Evolutionary conservation across 2,797 vertebrate genomes (phyloP).

Genomic region (Craterocephalus amniculus): DNA sequence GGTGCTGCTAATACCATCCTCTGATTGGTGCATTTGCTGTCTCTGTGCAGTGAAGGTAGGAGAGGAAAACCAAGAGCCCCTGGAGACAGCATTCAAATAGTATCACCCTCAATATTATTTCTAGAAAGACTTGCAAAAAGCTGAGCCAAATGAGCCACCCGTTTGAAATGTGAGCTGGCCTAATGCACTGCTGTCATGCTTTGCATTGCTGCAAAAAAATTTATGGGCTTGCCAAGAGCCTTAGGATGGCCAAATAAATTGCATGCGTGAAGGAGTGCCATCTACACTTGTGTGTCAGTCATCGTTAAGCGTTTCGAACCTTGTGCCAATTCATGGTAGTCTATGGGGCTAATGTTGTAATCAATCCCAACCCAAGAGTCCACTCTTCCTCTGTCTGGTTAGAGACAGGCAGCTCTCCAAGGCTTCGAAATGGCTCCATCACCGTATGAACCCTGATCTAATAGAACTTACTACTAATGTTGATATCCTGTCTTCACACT

Average conservation of each 20-base stretch:
- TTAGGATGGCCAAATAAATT: constrained; percentile 63
- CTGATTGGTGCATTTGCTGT: constrained; percentile 77
- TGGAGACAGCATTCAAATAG: constrained; percentile 83
- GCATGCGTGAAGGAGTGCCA: constrained; percentile 68
- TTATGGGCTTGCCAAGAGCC: constrained; percentile 67
- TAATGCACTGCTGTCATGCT: constrained; percentile 72
- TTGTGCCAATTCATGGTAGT: constrained; percentile 69
- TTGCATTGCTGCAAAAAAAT: constrained; percentile 71
- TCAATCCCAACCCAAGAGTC: constrained; percentile 65
- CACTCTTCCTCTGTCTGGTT: constrained; percentile 68
- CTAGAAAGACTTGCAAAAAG: constrained; percentile 77
- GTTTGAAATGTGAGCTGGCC: constrained; percentile 79
- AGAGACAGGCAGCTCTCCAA: constrained; percentile 79
- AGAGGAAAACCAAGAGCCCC: constrained; percentile 67
- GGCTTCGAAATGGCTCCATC: constrained; percentile 68
- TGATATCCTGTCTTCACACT: constrained; percentile 47
- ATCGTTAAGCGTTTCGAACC: constrained; percentile 67
- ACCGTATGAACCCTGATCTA: constrained; percentile 65
- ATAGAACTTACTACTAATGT: constrained; percentile 56
- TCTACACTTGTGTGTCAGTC: constrained; percentile 72
- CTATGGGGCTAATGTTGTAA: constrained; percentile 71
- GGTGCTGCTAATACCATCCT: constrained; percentile 25
- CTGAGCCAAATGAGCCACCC: constrained; percentile 69
- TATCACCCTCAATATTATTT: constrained; percentile 81
- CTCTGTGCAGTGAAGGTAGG: constrained; percentile 65